Conservation (phyloP, 1,140 invertebrate genomes). For the Procambarus clarkii region DNA sequence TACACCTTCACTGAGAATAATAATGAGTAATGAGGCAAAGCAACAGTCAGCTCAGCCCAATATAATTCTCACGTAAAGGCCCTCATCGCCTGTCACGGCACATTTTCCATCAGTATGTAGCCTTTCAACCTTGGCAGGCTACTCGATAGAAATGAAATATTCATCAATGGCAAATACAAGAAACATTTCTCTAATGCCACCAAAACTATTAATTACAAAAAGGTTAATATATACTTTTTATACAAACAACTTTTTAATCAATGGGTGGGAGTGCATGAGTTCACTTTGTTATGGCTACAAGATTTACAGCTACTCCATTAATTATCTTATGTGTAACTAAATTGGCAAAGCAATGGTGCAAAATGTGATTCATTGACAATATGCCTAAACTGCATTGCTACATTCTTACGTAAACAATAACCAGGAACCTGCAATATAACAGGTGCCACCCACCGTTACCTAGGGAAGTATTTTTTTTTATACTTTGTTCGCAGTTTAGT, state of each 20-base stretch:
- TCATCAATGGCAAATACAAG: constrained; percentile 63
- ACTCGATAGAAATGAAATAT: constrained; percentile 57
- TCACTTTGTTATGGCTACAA: neutral
- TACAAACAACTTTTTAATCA: constrained; percentile 48
- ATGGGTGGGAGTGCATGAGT: constrained; percentile 48
- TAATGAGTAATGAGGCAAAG: constrained; percentile 1
- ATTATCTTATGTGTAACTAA: constrained; percentile 54
- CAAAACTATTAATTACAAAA: constrained; percentile 53
- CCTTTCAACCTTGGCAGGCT: constrained; percentile 50
- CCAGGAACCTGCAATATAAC: constrained; percentile 34
- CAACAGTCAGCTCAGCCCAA: constrained; percentile 15
- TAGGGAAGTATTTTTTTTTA: constrained; percentile 44
- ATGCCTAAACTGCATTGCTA: constrained; percentile 49
- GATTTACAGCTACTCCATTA: constrained; percentile 37
- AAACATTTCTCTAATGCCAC: constrained; percentile 47
- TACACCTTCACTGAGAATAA: neutral
- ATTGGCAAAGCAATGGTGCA: constrained; percentile 62
- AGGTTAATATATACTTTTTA: constrained; percentile 59
- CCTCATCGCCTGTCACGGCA: constrained; percentile 52
- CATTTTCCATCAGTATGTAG: constrained; percentile 44
- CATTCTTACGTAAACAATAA: constrained; percentile 26
- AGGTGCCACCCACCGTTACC: constrained; percentile 58
- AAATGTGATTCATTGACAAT: constrained; percentile 66
- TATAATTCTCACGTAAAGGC: constrained; percentile 20
- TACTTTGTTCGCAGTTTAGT: constrained; percentile 58